Evolutionary conservation across 2,113 vertebrate species (phyloP).

Genomic region (Choloepus hoffmanni): DNA sequence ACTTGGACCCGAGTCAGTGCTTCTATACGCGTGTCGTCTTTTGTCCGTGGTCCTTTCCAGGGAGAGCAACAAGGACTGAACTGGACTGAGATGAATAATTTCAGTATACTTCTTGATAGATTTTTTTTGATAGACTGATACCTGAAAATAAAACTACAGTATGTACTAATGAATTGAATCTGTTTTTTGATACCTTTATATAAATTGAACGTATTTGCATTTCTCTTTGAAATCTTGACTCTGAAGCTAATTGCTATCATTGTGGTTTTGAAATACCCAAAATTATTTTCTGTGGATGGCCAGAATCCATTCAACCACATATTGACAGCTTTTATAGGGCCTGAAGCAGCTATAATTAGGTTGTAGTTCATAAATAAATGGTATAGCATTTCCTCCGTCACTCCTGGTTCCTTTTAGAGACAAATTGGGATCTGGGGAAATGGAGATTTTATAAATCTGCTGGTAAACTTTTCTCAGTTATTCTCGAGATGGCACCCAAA

Average conservation of each 20-base stretch:
- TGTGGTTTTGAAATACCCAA: neutral
- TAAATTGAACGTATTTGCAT: neutral
- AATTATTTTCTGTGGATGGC: neutral
- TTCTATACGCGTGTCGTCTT: neutral
- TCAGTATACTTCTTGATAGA: neutral
- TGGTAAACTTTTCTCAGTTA: neutral
- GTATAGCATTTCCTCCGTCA: neutral
- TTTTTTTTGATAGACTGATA: neutral
- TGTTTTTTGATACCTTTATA: neutral
- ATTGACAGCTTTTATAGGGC: neutral
- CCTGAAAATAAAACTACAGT: neutral
- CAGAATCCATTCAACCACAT: neutral
- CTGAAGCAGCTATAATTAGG: neutral
- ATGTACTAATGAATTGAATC: slow-evolving; percentile 5
- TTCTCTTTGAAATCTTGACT: slow-evolving; percentile 4
- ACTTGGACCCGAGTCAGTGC: neutral
- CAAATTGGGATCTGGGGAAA: neutral
- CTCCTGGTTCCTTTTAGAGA: neutral
- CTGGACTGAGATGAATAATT: neutral
- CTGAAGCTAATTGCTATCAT: neutral
- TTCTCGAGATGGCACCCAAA: neutral
- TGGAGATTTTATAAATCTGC: neutral
- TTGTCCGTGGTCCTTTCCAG: neutral
- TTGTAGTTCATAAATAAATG: neutral
- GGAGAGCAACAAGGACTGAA: neutral